Base-by-base conservation (phyloP, 2,113 vertebrate species). In the Trogon melanurus region DNA sequence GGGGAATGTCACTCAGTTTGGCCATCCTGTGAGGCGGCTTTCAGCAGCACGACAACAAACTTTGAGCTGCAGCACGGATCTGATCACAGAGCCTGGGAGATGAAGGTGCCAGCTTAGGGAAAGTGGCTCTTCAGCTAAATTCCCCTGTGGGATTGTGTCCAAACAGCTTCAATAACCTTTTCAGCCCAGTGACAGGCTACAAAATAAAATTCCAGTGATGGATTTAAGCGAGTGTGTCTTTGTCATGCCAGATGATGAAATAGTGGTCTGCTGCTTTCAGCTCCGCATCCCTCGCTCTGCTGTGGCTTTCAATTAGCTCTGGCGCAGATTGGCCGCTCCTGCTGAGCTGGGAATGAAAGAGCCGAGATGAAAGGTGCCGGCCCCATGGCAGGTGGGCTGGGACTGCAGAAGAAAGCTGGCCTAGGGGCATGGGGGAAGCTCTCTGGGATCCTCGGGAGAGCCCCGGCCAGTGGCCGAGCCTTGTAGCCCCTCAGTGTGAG, bases 121-220 rank as follows among this genome's bases (percentile, higher is more conserved):
- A 69, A 41, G 51, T 16, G 84, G 85, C 27, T 91, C 51, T 70
- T 91, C 56, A 72, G 66, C 61, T 84, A 12, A 81, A 90, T 53
- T 54, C 41, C 60, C 72, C 65, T 11, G 44, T 0, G 5, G 85
- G 70, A 75, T 30, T 66, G 30, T 9, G 32, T 80, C 57, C 85
- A 93, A 93, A 73, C 34, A 66, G 44, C 88, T 88, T 76, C 79
- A 85, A 10, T 62, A 84, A 86, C 81, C 51, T 79, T 88, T 89
- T 60, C 89, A 91, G 66, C 17, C 11, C 27, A 4, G 3, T 8
- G 18, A 73, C 4, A 9, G 38, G 18, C 62, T 93, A 66, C 60
- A 69, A 88, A 91, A 91, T 58, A 65, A 72, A 73, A 78, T 69
- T 36, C 80, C 81, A 57, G 64, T 67, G 20, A 18, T 48, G 78